phyloP scores from a whole-genome alignment of 2,797 vertebrate species.

The Chelon auratus region DNA sequence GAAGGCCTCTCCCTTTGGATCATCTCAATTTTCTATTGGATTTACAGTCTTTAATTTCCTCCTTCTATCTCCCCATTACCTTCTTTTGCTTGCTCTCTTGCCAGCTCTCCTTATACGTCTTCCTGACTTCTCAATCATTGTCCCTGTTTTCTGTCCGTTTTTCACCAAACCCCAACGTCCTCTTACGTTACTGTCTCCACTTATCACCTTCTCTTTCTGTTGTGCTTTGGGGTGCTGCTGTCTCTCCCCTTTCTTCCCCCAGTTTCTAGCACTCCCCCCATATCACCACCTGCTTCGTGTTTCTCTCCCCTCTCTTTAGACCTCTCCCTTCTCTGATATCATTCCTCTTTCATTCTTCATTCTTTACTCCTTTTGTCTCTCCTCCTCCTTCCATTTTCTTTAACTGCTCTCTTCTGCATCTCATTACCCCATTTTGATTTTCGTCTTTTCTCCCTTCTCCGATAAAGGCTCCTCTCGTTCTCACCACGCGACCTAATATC shows the following conservation, averaged over 20 bases:
- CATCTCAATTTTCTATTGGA: too few relatives aligned
- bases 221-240: not conserved
- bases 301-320: too few relatives aligned
- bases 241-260: not conserved
- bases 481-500: conserved; percentile 54
- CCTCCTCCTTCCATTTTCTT: too few relatives aligned
- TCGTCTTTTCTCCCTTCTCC: too few relatives aligned
- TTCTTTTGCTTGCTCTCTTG: too few relatives aligned
- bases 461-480: not conserved
- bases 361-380: too few relatives aligned
- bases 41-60: not conserved
- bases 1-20: not conserved
- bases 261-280: not conserved
- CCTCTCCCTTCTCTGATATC: too few relatives aligned
- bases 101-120: too few relatives aligned
- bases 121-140: not conserved
- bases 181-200: not conserved
- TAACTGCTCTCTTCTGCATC: too few relatives aligned
- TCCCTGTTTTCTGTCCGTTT: not conserved
- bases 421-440: too few relatives aligned
- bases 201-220: not conserved
- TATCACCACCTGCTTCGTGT: not conserved
- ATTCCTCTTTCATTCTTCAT: too few relatives aligned
- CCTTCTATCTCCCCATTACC: not conserved
- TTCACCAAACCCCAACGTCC: not conserved